Base-by-base conservation (phyloP, 2,888 invertebrate genomes). In the Acleris literana region DNA sequence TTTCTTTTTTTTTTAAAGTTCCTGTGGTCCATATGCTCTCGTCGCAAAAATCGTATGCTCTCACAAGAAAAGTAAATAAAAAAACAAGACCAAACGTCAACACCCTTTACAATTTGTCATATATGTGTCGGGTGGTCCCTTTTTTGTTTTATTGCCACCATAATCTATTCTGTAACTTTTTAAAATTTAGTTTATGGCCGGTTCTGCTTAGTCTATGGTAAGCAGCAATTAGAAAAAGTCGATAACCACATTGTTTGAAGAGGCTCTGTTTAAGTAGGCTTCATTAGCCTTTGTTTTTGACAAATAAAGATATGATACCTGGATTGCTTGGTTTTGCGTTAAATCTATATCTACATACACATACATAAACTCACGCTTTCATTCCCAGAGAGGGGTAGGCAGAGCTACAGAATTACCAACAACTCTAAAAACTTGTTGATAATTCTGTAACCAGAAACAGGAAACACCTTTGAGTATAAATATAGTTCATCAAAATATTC, bases 101-200 rank as follows among this genome's bases (percentile, higher is more conserved):
- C 69, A 66, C 5, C 66, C 66, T 63, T 63, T 69, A 63, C 9
- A 54, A 25, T 44, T 46, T 29, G 64, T 61, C 59, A 67, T 53
- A 16, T 67, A 69, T 53, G 53, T 63, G 67, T 67, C 59, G 58
- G 69, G 69, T 69, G 69, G 69, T 67, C 69, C 53, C 67, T 61
- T 64, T 66, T 63, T 69, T 64, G 57, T 62, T 69, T 67, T 69
- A 67, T 66, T 63, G 63, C 67, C 18, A 43, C 56, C 64, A 63
- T 67, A 69, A 69, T 68, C 64, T 64, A 29, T 53, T 44, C 56
- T 62, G 57, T 58, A 25, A 51, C 63, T 57, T 57, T 63, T 61
- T 20, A 44, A 51, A 61, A 60, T 65, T 51, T 65, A 65, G 65
- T 60, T 65, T 60, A 65, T 60, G 60, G 51, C 17, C 52, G 17